Conservation (phyloP, 2,888 invertebrate species). For the Lottia scabra region DNA sequence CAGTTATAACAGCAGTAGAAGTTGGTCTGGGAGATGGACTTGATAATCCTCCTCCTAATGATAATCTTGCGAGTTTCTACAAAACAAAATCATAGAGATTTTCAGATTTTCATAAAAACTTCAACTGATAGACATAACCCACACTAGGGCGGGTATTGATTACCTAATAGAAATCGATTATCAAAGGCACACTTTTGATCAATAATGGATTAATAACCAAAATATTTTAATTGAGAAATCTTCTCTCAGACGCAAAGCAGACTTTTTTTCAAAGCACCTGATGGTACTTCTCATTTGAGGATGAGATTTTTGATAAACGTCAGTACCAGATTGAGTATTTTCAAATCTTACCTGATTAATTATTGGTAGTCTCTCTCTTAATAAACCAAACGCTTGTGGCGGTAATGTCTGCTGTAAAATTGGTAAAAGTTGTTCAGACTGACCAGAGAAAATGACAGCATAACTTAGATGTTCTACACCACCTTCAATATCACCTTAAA, state of each 20-base stretch:
- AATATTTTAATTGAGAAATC: no score
- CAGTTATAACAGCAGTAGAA: not conserved
- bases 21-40: not conserved
- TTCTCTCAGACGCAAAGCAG: no score
- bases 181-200: no score
- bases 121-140: no score
- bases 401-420: slow-evolving; percentile 96
- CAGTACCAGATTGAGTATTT: not conserved
- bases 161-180: no score
- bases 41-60: not conserved
- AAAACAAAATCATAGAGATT: not conserved
- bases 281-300: no score
- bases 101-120: no score
- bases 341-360: slow-evolving; percentile 72
- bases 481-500: slow-evolving; percentile 73
- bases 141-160: no score
- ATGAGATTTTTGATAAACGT: no score
- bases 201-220: no score
- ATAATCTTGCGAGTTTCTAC: not conserved
- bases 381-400: slow-evolving; percentile 90
- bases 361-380: slow-evolving; percentile 84
- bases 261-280: no score
- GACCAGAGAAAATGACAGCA: slow-evolving; percentile 97
- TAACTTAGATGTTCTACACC: slow-evolving; percentile 97
- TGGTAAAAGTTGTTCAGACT: slow-evolving; percentile 88